Evolutionary conservation across 2,113 vertebrate genomes (phyloP).

Genomic region (Columbina picui): DNA sequence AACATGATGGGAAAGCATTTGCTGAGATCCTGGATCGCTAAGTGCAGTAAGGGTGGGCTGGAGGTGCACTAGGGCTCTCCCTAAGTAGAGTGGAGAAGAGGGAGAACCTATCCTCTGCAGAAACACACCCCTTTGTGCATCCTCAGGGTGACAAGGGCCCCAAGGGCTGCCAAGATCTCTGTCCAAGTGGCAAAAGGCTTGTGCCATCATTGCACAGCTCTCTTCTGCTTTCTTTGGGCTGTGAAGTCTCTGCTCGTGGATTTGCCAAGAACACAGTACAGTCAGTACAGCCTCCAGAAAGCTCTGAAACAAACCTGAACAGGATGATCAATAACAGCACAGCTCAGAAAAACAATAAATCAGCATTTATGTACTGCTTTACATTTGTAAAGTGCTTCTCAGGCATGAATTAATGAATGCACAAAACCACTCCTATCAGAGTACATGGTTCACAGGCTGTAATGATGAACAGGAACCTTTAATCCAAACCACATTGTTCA

Average conservation of each 20-base stretch:
- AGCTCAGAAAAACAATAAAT: slow-evolving; percentile 9
- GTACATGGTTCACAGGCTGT: neutral
- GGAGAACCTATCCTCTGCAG: neutral
- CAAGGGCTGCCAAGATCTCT: neutral
- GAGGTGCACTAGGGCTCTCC: neutral
- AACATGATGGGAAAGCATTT: neutral
- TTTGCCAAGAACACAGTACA: neutral
- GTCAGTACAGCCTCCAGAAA: neutral
- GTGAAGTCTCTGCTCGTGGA: neutral
- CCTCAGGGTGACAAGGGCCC: neutral
- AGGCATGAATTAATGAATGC: neutral
- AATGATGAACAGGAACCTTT: slow-evolving; percentile 23
- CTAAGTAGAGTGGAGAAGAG: neutral
- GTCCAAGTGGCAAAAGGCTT: neutral
- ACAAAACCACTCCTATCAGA: neutral
- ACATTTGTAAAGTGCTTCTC: neutral
- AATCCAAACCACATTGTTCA: slow-evolving; percentile 8
- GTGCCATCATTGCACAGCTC: neutral
- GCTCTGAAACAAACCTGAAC: neutral
- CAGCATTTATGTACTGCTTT: neutral
- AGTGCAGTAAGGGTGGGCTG: neutral
- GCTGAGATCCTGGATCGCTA: neutral
- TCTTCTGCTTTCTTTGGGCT: neutral
- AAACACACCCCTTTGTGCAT: fast-evolving
- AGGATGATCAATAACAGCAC: neutral